Evolutionary conservation across 2,888 invertebrate species (phyloP).

Genomic region (Malachius bipustulatus): DNA sequence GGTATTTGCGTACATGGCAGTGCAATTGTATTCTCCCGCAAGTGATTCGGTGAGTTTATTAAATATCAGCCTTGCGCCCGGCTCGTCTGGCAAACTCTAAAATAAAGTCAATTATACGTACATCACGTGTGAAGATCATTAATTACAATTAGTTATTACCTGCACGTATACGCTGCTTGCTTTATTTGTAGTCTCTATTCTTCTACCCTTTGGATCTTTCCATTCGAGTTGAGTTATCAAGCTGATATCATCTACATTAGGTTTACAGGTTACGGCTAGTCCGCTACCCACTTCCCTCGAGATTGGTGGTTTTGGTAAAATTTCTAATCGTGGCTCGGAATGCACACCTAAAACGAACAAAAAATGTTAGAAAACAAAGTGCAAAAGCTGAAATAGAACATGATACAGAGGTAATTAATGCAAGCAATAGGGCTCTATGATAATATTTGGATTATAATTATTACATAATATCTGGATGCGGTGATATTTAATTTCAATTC

Average conservation of each 20-base stretch:
- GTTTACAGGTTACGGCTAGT: slow-evolving; percentile 66
- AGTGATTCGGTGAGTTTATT: slow-evolving; percentile 60
- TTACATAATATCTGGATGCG: too few relatives aligned
- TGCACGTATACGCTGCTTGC: slow-evolving; percentile 29
- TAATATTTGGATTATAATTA: too few relatives aligned
- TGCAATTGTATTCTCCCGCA: slow-evolving; percentile 72
- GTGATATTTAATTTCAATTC: too few relatives aligned
- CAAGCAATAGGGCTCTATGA: too few relatives aligned
- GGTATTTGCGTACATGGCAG: slow-evolving; percentile 64
- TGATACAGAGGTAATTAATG: too few relatives aligned
- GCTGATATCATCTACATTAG: slow-evolving; percentile 53
- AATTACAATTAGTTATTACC: too few relatives aligned
- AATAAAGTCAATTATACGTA: too few relatives aligned
- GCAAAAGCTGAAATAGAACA: too few relatives aligned
- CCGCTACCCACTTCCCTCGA: slow-evolving; percentile 64
- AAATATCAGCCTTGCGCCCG: slow-evolving; percentile 60
- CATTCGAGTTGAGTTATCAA: slow-evolving; percentile 66
- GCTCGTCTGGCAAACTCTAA: slow-evolving; percentile 30
- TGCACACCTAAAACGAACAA: too few relatives aligned
- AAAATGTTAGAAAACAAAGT: too few relatives aligned
- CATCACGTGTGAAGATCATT: too few relatives aligned
- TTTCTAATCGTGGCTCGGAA: too few relatives aligned
- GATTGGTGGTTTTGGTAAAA: slow-evolving; percentile 57
- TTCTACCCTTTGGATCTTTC: slow-evolving; percentile 59
- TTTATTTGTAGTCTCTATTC: slow-evolving; percentile 42